Percentiles rank a stretch among this genome's conserved stretches.
Conservation (phyloP, 2,797 vertebrate genomes). For the Artibeus lituratus region DNA sequence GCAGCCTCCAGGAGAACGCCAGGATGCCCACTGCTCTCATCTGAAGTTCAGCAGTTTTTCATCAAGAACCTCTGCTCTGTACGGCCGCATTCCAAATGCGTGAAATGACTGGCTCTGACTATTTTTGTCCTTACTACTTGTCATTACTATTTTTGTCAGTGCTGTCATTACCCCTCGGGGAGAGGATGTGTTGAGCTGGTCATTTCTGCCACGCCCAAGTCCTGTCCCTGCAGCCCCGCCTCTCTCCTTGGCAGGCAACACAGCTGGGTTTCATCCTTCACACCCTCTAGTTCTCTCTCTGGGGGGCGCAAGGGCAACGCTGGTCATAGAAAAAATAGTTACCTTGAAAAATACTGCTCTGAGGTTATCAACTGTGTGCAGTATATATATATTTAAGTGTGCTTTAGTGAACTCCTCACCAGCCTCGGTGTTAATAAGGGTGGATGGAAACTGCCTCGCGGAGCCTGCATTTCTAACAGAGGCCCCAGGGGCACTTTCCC, state of each 20-base stretch:
- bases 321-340: neutral
- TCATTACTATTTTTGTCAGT: neutral
- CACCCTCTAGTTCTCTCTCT: neutral
- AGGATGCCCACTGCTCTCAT: neutral
- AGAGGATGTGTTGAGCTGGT: neutral
- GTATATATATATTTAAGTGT: too few relatives aligned
- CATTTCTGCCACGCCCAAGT: neutral
- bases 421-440: neutral
- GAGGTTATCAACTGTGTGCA: neutral
- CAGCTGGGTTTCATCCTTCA: too few relatives aligned
- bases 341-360: neutral
- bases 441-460: neutral
- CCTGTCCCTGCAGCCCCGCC: neutral
- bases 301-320: neutral
- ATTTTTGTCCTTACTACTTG: too few relatives aligned
- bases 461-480: neutral
- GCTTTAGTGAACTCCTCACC: neutral
- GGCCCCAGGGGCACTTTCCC: accelerated
- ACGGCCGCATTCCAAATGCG: neutral
- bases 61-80: neutral
- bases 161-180: neutral
- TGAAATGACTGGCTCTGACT: neutral
- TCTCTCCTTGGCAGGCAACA: neutral
- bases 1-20: neutral
- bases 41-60: neutral